Conservation (phyloP, 2,888 invertebrate genomes). For the Pyrocoelia pectoralis region DNA sequence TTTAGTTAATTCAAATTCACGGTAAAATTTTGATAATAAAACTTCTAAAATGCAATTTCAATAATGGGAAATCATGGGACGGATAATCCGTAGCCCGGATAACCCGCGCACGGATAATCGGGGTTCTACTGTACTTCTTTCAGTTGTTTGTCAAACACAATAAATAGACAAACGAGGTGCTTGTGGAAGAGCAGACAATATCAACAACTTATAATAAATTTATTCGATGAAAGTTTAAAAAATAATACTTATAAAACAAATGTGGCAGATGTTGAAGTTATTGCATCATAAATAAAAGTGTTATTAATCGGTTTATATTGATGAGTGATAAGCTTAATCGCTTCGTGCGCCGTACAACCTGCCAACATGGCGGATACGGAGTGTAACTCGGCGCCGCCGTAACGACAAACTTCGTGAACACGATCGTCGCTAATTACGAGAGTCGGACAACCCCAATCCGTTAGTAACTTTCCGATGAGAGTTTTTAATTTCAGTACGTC, state of each 20-base stretch:
- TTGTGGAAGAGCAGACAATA: too few relatives aligned
- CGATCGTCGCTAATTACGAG: slow-evolving; percentile 84
- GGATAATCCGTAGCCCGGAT: too few relatives aligned
- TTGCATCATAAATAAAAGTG: slow-evolving; percentile 94
- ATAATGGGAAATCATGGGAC: too few relatives aligned
- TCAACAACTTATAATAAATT: too few relatives aligned
- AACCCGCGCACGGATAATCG: too few relatives aligned
- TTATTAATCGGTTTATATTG: slow-evolving; percentile 98
- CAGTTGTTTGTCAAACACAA: too few relatives aligned
- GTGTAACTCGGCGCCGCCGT: slow-evolving; percentile 94
- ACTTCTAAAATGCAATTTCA: too few relatives aligned
- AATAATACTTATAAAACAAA: slow-evolving; percentile 61
- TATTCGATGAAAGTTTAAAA: too few relatives aligned
- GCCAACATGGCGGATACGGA: slow-evolving; percentile 87
- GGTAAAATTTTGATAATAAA: too few relatives aligned
- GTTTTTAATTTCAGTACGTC: slow-evolving; percentile 89
- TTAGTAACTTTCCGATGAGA: slow-evolving; percentile 71
- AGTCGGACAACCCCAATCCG: slow-evolving; percentile 84
- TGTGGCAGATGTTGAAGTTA: slow-evolving; percentile 83
- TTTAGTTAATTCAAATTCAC: too few relatives aligned
- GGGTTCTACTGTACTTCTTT: too few relatives aligned
- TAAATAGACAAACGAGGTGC: too few relatives aligned
- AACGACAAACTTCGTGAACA: slow-evolving; percentile 94
- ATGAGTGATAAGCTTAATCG: slow-evolving; percentile 92
- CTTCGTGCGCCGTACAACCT: slow-evolving; percentile 95